Percentiles rank a stretch among this genome's conserved stretches.
phyloP scores from a whole-genome alignment of 2,888 invertebrate species.

The Allolobophora icterica region DNA sequence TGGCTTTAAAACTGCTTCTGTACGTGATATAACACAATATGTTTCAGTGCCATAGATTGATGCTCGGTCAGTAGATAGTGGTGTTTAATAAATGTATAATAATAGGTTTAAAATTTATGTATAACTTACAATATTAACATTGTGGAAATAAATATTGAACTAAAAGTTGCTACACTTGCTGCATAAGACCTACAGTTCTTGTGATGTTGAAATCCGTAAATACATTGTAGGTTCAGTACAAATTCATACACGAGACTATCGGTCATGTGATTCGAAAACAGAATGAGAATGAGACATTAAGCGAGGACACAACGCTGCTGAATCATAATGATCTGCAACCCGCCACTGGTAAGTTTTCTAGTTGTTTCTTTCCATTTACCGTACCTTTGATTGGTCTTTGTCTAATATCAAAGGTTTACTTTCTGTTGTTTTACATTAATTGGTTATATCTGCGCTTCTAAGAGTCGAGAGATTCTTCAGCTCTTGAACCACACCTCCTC shows the following conservation, averaged over 20 bases:
- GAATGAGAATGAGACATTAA: not conserved
- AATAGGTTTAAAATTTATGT: no score
- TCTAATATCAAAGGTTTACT: not conserved
- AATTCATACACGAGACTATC: slow-evolving; percentile 34
- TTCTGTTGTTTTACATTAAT: not conserved
- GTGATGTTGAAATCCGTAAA: not conserved
- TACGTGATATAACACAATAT: not conserved
- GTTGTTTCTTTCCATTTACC: not conserved
- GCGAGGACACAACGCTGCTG: not conserved
- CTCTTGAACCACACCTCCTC: not conserved
- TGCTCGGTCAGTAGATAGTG: no score
- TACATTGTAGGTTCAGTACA: slow-evolving; percentile 35
- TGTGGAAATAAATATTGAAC: not conserved
- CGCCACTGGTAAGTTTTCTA: not conserved
- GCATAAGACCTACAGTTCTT: not conserved
- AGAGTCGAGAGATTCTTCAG: not conserved
- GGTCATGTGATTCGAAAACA: slow-evolving; percentile 31
- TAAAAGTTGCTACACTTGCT: not conserved
- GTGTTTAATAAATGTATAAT: no score
- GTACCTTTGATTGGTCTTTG: not conserved
- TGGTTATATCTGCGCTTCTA: not conserved
- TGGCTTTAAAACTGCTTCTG: not conserved
- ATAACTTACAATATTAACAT: not conserved
- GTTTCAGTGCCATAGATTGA: not conserved
- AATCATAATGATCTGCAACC: not conserved